A percentile compares a stretch with the other conserved stretches of the same genome.
phyloP scores from a whole-genome alignment of 2,797 vertebrate species.

The Otus scops region DNA sequence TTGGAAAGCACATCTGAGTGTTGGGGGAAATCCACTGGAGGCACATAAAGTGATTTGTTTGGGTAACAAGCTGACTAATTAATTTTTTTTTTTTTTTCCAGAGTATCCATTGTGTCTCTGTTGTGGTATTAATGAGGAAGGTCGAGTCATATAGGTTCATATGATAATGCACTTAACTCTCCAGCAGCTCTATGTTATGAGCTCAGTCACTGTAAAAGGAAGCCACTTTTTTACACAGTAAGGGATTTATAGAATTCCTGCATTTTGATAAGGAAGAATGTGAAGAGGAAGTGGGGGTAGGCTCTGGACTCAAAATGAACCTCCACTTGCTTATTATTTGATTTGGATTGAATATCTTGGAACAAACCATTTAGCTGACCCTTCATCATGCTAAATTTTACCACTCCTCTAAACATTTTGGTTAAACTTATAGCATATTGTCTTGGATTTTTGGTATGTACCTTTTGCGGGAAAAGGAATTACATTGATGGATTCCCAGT shows the following conservation, averaged over 20 bases:
- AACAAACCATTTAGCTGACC: not conserved
- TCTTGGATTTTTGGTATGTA: not conserved
- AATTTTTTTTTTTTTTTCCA: not conserved
- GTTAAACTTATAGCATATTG: not conserved
- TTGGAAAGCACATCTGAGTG: not conserved
- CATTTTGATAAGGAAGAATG: not conserved
- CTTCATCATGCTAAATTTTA: not conserved
- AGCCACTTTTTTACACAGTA: not conserved
- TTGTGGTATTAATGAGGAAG: not conserved
- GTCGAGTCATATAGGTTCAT: not conserved
- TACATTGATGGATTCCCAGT: fast-evolving
- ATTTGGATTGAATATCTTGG: not conserved
- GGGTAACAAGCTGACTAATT: not conserved
- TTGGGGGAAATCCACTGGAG: not conserved
- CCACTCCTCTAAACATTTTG: no score
- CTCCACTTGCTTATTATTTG: not conserved
- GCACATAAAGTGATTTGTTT: not conserved
- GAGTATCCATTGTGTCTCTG: not conserved
- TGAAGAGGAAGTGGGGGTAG: not conserved
- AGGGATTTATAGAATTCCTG: not conserved
- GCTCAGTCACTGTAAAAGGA: not conserved
- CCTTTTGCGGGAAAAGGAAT: not conserved
- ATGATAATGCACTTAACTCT: not conserved
- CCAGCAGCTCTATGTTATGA: not conserved
- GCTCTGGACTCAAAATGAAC: not conserved